phyloP scores from a whole-genome alignment of 2,113 vertebrate species.

The Engraulis encrasicolus region DNA sequence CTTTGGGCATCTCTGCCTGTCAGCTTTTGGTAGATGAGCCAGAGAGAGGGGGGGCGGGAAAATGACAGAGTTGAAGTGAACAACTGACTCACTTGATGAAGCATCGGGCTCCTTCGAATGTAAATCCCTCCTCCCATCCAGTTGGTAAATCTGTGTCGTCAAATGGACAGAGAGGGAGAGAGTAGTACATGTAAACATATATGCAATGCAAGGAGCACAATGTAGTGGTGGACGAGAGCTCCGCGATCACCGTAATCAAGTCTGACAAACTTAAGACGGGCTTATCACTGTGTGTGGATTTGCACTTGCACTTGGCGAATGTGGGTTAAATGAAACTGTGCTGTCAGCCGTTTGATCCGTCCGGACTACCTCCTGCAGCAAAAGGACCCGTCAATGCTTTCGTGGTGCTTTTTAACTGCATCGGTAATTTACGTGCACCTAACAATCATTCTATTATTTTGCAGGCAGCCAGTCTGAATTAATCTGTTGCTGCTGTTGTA shows the following conservation, averaged over 20 bases:
- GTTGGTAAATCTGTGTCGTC: conserved; percentile 86
- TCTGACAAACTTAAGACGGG: background rate
- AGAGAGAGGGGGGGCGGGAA: background rate
- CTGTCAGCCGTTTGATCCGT: background rate
- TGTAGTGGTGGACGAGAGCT: background rate
- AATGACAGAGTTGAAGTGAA: background rate
- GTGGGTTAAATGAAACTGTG: background rate
- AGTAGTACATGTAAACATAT: background rate
- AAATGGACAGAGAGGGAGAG: background rate
- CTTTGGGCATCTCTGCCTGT: background rate
- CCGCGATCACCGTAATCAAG: background rate
- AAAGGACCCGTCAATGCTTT: background rate
- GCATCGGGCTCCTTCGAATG: conserved; percentile 96
- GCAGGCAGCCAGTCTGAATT: background rate
- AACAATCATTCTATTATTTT: background rate
- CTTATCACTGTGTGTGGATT: background rate
- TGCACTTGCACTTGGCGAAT: background rate
- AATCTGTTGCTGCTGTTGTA: background rate
- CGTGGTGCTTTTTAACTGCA: background rate
- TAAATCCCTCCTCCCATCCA: conserved; percentile 97
- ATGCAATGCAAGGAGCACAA: background rate
- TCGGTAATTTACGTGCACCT: background rate
- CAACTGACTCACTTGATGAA: conserved; percentile 93
- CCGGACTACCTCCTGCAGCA: background rate
- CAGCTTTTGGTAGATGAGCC: background rate